These are phyloP conservation scores for Bombus turneri DNA, from an alignment of 1,140 invertebrate genomes.

Conservation along the genomic window DNA sequence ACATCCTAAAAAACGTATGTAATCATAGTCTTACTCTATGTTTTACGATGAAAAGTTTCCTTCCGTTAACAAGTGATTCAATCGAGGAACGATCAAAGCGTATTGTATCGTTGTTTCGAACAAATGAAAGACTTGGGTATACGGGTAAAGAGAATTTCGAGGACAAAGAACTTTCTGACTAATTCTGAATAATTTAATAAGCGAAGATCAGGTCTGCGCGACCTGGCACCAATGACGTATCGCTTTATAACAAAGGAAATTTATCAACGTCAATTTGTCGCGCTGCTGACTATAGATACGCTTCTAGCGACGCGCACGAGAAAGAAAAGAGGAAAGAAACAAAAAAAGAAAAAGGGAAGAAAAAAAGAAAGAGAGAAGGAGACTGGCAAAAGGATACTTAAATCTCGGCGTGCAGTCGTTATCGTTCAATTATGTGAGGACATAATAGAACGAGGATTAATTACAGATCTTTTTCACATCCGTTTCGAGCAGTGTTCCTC, in stretches of 20 bases:
- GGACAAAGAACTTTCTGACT: conserved; percentile 48
- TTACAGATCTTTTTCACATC: conserved; percentile 38
- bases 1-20: too few relatives aligned
- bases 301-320: neutral
- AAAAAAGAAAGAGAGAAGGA: neutral
- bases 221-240: conserved; percentile 61
- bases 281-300: conserved; percentile 27
- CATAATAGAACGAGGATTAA: conserved; percentile 57
- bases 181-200: conserved; percentile 40
- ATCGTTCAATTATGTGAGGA: conserved; percentile 43
- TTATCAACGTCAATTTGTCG: conserved; percentile 71
- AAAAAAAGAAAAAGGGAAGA: neutral
- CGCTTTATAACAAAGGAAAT: conserved; percentile 68
- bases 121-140: neutral
- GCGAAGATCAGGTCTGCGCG: neutral
- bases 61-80: neutral
- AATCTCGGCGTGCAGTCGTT: conserved; percentile 44
- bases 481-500: conserved; percentile 23
- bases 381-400: conserved; percentile 21
- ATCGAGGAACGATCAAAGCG: neutral
- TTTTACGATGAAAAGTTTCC: too few relatives aligned
- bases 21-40: too few relatives aligned
- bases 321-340: neutral
- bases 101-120: neutral
- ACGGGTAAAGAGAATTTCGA: neutral